Evolutionary conservation across 2,888 invertebrate species (phyloP), one percentile per base, ranked within the genome.

Genomic region (Phaonia tiefii): DNA sequence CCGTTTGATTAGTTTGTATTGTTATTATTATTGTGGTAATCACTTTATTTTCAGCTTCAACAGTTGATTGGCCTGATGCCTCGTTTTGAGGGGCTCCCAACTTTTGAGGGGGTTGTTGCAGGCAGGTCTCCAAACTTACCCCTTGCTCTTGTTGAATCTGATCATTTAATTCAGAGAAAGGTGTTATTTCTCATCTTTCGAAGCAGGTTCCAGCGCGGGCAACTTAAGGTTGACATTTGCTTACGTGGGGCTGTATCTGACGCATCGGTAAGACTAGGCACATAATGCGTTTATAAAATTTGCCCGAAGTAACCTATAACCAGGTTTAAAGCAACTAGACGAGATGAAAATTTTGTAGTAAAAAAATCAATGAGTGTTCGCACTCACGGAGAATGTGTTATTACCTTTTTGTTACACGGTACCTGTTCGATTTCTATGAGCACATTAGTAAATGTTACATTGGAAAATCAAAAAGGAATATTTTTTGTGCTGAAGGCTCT

Each of bases 81-180:
- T 15, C 5, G 54, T 54, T 54, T n/a, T n/a, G 8, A 15, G 54
- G 54, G 54, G 54, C 54, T 54, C 11, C 17, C 44, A 13, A 44
- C 44, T 8, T 44, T 44, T 44, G 44, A 11, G 44, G 11, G 44
- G 44, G 44, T 44, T 44, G n/a, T 44, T 44, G 44, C 44, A 44
- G 11, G 44, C 44, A 44, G 44, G 44, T 13, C 44, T 44, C 44
- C 44, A 44, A 44, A 44, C 44, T 13, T 44, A 13, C 44, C 44
- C 11, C 44, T 44, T 44, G 44, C 44, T 44, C 44, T 44, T 13
- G 11, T 44, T 44, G 44, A 44, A 5, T 44, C 44, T 44, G 44
- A 8, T n/a, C 44, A 44, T 4, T 44, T 44, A 44, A 44, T 44
- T 44, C 44, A 44, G 44, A 8, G n/a, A 44, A 4, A 44, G 44